Conservation (phyloP, 2,888 invertebrate species). For the Abscondita cerata region DNA sequence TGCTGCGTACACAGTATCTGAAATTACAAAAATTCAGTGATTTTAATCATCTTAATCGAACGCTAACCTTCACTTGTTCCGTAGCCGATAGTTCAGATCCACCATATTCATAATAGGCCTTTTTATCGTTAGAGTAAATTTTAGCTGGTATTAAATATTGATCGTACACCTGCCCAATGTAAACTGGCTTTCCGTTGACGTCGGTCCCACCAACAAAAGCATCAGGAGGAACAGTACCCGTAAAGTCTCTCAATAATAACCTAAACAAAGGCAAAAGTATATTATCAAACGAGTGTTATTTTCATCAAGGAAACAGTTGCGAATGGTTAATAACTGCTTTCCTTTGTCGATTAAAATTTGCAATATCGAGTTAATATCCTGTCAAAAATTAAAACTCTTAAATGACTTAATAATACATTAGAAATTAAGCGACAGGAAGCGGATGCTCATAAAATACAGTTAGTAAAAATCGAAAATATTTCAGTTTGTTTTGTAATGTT, state of each 20-base stretch:
- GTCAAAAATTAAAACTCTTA: too few relatives aligned
- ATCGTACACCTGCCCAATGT: constrained; percentile 12
- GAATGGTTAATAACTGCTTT: too few relatives aligned
- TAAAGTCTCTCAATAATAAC: constrained; percentile 14
- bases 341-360: too few relatives aligned
- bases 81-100: constrained; percentile 7
- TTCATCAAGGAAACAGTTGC: too few relatives aligned
- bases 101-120: constrained; percentile 21
- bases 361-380: too few relatives aligned
- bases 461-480: too few relatives aligned
- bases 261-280: not conserved
- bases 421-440: too few relatives aligned
- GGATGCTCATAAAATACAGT: too few relatives aligned
- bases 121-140: constrained; percentile 9
- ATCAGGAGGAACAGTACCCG: constrained; percentile 7
- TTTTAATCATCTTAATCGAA: too few relatives aligned
- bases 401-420: too few relatives aligned
- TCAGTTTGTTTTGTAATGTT: not conserved
- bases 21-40: not conserved
- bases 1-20: constrained; percentile 25
- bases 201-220: constrained; percentile 3
- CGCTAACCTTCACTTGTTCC: constrained; percentile 19
- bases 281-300: too few relatives aligned
- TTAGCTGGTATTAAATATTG: constrained; percentile 19
- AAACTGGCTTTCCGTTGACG: not conserved